Conservation (phyloP, 1,140 invertebrate species). For the Achroia grisella region DNA sequence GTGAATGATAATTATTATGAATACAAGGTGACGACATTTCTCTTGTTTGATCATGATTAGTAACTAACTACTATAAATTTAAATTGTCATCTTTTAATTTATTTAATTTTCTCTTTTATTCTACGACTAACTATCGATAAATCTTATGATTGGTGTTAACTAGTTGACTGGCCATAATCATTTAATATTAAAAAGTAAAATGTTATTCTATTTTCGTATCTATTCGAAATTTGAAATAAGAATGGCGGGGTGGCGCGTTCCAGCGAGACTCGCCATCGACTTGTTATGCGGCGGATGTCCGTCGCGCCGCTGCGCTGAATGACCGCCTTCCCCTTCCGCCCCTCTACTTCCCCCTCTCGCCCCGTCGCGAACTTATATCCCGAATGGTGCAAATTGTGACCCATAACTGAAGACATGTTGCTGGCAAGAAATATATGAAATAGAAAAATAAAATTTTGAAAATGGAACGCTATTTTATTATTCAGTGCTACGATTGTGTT, state of each 20-base stretch:
- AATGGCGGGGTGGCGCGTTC: constrained; percentile 21
- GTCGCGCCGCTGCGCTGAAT: constrained; percentile 66
- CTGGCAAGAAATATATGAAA: constrained; percentile 11
- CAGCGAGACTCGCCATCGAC: constrained; percentile 46
- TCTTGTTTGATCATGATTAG: no score
- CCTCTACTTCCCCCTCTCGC: constrained; percentile 22
- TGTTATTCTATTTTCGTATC: constrained; percentile 30
- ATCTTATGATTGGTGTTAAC: constrained; percentile 5
- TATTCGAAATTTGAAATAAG: constrained; percentile 44
- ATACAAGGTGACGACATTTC: no score
- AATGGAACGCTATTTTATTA: constrained; percentile 23
- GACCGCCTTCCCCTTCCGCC: constrained; percentile 64
- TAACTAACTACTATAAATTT: no score
- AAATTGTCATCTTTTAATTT: no score
- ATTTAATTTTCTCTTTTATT: no score
- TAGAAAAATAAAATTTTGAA: constrained; percentile 42
- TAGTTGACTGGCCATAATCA: constrained; percentile 6
- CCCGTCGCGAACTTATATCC: constrained; percentile 35
- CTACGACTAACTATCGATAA: no score
- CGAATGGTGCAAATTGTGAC: constrained; percentile 55
- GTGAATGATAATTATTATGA: no score
- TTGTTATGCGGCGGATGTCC: constrained; percentile 72
- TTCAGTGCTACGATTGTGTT: no score
- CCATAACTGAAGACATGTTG: constrained; percentile 53
- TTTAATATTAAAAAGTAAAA: constrained; percentile 16